Percentiles rank a stretch among this genome's conserved stretches.
phyloP scores from a whole-genome alignment of 1,140 invertebrate species.

The Drosophila saltans region DNA sequence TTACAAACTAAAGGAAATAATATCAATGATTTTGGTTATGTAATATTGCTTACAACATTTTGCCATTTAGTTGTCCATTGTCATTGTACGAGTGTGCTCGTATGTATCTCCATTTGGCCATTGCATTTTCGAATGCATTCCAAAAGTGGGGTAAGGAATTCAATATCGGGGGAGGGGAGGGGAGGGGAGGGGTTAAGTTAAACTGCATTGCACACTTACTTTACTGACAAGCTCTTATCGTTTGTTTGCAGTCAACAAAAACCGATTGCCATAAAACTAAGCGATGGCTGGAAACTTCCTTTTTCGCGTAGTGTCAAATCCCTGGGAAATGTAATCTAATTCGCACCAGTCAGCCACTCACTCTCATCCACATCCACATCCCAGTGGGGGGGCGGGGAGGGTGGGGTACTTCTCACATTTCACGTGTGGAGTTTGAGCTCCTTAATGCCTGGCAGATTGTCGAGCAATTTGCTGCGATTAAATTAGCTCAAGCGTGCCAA shows the following conservation, averaged over 20 bases:
- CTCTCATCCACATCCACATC: constrained; percentile 16
- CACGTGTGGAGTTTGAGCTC: constrained; percentile 62
- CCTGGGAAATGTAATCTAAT: constrained; percentile 63
- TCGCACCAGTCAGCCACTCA: constrained; percentile 52
- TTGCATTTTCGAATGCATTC: not conserved
- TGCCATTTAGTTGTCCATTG: constrained; percentile 22
- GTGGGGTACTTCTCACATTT: constrained; percentile 47
- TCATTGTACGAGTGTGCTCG: constrained; percentile 17
- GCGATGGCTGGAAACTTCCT: constrained; percentile 32
- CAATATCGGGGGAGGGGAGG: too few relatives aligned
- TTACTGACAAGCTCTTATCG: constrained; percentile 58
- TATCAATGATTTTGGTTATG: constrained; percentile 41
- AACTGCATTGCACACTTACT: constrained; percentile 20
- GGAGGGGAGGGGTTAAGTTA: too few relatives aligned
- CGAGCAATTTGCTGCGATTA: constrained; percentile 83
- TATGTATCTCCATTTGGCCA: constrained; percentile 10
- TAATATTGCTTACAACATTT: constrained; percentile 45
- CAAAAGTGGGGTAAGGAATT: not conserved
- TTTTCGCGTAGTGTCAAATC: constrained; percentile 26
- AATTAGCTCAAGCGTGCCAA: constrained; percentile 80
- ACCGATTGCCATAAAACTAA: constrained; percentile 46
- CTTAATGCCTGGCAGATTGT: constrained; percentile 79
- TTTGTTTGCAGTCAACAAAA: constrained; percentile 45
- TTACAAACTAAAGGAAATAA: constrained; percentile 18
- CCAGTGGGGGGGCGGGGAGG: not conserved